Percentiles rank a stretch among this genome's conserved stretches.
Conservation (phyloP, 2,888 invertebrate species). For the Acleris laterana region DNA sequence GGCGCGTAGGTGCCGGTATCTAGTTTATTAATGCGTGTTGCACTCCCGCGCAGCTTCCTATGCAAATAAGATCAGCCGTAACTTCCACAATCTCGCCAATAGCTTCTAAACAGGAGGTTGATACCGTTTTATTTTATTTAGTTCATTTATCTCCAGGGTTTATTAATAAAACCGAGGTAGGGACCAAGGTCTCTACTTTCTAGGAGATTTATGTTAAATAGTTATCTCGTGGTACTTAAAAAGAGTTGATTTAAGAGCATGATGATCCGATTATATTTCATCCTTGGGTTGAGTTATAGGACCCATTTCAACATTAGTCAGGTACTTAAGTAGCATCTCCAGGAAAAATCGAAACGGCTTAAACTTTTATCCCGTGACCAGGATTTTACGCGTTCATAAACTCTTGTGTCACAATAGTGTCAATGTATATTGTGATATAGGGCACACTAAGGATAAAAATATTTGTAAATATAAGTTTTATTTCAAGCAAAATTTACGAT, state of each 20-base stretch:
- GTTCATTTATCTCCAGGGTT: slow-evolving; percentile 56
- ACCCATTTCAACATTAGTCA: slow-evolving; percentile 26
- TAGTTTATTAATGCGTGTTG: slow-evolving; percentile 49
- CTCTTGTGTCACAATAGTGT: no score
- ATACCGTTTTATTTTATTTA: slow-evolving; percentile 54
- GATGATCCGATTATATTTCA: slow-evolving; percentile 30
- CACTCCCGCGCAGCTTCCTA: slow-evolving; percentile 42
- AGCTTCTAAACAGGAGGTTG: slow-evolving; percentile 45
- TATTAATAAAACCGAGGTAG: slow-evolving; percentile 49
- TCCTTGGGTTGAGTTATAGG: slow-evolving; percentile 23
- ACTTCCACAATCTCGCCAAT: slow-evolving; percentile 45
- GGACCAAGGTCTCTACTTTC: slow-evolving; percentile 2
- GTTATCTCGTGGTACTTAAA: slow-evolving; percentile 8
- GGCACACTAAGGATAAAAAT: no score
- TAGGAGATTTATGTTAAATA: slow-evolving; percentile 27
- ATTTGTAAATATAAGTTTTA: no score
- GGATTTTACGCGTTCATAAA: no score
- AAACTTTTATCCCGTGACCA: no score
- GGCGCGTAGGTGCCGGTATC: slow-evolving; percentile 43
- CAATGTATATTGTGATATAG: no score
- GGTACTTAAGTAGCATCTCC: slow-evolving; percentile 1
- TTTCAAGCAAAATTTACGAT: no score
- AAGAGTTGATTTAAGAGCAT: slow-evolving; percentile 29
- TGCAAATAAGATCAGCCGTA: slow-evolving; percentile 51
- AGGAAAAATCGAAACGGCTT: no score